Conservation (phyloP, 2,113 vertebrate species). For the Sterna hirundo region DNA sequence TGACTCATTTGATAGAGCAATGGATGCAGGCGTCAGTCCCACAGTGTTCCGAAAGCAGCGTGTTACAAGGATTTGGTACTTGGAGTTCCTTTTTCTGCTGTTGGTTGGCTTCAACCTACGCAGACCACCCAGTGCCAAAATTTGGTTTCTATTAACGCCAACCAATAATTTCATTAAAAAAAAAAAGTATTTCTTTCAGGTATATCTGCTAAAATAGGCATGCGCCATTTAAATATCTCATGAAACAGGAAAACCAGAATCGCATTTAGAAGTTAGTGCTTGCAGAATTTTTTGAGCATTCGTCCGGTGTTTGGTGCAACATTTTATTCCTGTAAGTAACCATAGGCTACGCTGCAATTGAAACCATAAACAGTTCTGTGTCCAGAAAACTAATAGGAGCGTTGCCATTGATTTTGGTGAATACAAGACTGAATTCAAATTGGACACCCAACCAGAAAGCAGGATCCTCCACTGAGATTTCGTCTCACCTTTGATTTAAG, state of each 20-base stretch:
- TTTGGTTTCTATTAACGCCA: not conserved
- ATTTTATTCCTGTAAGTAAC: not conserved
- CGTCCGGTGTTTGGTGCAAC: not conserved
- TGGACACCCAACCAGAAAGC: not conserved
- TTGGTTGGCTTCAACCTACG: not conserved
- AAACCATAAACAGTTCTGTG: not conserved
- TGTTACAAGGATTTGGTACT: not conserved
- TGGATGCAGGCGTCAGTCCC: not conserved
- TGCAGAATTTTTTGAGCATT: not conserved
- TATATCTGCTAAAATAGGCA: not conserved
- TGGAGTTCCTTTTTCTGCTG: not conserved
- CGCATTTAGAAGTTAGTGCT: not conserved
- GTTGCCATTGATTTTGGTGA: rapidly evolving
- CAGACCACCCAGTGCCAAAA: not conserved
- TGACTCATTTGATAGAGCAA: not conserved
- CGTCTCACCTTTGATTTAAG: not conserved
- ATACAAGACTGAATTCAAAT: not conserved
- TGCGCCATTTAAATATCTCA: not conserved
- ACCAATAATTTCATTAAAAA: not conserved
- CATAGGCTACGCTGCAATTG: not conserved
- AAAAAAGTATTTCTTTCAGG: not conserved
- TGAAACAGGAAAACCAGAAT: not conserved
- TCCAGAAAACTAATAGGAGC: not conserved
- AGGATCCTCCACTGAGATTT: not conserved
- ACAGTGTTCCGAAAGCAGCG: not conserved